Base-by-base conservation (phyloP, 2,888 invertebrate genomes). In the Priapulus caudatus region DNA sequence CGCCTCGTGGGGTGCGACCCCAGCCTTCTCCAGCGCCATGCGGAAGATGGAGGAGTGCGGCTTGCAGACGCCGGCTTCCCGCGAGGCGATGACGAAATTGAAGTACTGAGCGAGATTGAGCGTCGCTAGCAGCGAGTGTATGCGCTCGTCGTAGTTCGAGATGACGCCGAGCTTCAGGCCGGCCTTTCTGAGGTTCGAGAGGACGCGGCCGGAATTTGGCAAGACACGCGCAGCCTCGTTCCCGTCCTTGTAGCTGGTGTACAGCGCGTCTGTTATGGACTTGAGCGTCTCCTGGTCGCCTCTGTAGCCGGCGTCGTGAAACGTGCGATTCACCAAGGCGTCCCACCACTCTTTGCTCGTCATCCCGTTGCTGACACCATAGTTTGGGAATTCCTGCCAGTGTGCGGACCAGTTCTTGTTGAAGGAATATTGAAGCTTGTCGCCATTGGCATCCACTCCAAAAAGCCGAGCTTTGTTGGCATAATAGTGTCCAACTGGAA, bases 181-280 rank as follows among this genome's bases (percentile, higher is more conserved):
- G 4, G 88, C 68, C 55, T 77, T 75, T 20, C 78, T 71, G 1
- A 89, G 72, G n/a, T 87, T 70, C n/a, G 33, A 33, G 10, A 33
- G n/a, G 10, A 33, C 33, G 10, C n/a, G 33, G n/a, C 10, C n/a
- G 10, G 33, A 33, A n/a, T 33, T 10, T 10, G 33, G 33, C 10
- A 33, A 78, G 23, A 79, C 73, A 33, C 62, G 79, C 75, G 89
- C 90, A 92, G 64, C 83, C 83, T 52, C n/a, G 10, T 78, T 76
- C 1, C 77, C 72, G 0, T 83, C 83, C 64, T 79, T 78, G 65
- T 83, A 91, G 50, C 82, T 76, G 53, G 65, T 56, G 56, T 68
- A 72, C 19, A 74, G 61, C 52, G 72, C 65, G 15, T 60, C 53
- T 5, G 68, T 62, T 23, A 71, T 59, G 19, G 54, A 52, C 20